Conservation (phyloP, 2,888 invertebrate genomes). For the Argynnis bischoffii region DNA sequence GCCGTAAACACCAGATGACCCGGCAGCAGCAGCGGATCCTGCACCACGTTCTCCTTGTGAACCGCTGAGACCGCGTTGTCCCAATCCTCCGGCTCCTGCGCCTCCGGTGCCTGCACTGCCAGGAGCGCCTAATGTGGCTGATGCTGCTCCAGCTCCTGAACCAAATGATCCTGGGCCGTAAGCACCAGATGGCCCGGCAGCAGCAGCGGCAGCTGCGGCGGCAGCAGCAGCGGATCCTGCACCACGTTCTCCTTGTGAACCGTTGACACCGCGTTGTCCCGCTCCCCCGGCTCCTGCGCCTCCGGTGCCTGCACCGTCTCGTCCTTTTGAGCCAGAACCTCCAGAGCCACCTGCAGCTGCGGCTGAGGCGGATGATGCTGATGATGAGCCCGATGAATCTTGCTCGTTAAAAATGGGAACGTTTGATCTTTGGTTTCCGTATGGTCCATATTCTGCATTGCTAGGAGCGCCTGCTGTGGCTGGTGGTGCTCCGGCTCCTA, state of each 20-base stretch:
- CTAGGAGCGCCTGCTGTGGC: slow-evolving; percentile 4
- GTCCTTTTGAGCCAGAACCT: neutral
- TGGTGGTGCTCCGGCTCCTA: too few relatives aligned
- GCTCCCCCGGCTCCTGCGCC: neutral
- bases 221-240: neutral
- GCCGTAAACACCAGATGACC: too few relatives aligned
- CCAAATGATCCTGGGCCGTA: neutral
- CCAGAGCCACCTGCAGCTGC: neutral
- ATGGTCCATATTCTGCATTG: neutral
- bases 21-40: too few relatives aligned
- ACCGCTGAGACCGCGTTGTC: too few relatives aligned
- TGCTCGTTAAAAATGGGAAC: slow-evolving; percentile 34
- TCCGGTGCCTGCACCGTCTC: neutral
- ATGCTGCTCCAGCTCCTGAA: too few relatives aligned
- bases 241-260: neutral
- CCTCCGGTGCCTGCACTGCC: too few relatives aligned
- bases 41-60: too few relatives aligned
- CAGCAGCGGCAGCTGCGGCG: too few relatives aligned
- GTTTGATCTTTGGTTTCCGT: slow-evolving; percentile 11
- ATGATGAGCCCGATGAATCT: neutral
- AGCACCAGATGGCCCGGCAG: neutral
- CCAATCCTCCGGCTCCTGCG: too few relatives aligned
- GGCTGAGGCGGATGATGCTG: neutral
- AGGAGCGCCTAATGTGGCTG: too few relatives aligned
- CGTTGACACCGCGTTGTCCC: neutral